Base-by-base conservation (phyloP, 2,797 vertebrate genomes). In the Peromyscus eremicus region DNA sequence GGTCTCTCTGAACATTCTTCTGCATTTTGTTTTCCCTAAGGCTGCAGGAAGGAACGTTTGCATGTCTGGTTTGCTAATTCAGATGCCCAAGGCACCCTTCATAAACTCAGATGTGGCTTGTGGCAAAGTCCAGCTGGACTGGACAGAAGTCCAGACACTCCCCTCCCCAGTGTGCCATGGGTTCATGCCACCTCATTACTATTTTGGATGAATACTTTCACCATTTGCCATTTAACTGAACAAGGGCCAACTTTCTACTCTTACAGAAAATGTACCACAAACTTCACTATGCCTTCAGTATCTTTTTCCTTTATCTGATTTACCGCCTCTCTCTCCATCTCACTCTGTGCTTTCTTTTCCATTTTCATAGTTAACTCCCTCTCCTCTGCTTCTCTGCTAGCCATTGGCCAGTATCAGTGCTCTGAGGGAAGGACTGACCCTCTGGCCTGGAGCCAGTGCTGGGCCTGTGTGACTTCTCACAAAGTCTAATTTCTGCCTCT, bases 401-500 rank as follows among this genome's bases (percentile, higher is more conserved):
- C 4, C 60, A 0, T 57, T 64, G 55, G n/a, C 73, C 49, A n/a
- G 43, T 70, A 2, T 12, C n/a, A 46, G 25, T 34, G 17, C 2
- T 70, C 27, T 4, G 19, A 43, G n/a, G 52, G 57, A 64, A 64
- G 2, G 7, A 27, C 23, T 8, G 25, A 8, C 14, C 80, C 49
- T 76, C 68, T 49, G 82, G 82, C 89, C 14, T 34, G 12, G 29
- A 62, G 34, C 52, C 25, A 23, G 29, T 4, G 0, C 46, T 34
- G 5, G 17, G 23, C 2, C 21, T 46, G 10, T 34, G 21, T 55
- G 91, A 52, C 52, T 46, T 60, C 29, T 76, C 14, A 27, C 73
- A 23, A 64, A 2, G 79, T 79, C 88, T 89, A 13, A 55, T 94
- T 60, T 93, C 86, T 94, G 76, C 68, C 73, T 49, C 43, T 66